Conservation (phyloP, 2,113 vertebrate species). For the Elaphurus davidianus region DNA sequence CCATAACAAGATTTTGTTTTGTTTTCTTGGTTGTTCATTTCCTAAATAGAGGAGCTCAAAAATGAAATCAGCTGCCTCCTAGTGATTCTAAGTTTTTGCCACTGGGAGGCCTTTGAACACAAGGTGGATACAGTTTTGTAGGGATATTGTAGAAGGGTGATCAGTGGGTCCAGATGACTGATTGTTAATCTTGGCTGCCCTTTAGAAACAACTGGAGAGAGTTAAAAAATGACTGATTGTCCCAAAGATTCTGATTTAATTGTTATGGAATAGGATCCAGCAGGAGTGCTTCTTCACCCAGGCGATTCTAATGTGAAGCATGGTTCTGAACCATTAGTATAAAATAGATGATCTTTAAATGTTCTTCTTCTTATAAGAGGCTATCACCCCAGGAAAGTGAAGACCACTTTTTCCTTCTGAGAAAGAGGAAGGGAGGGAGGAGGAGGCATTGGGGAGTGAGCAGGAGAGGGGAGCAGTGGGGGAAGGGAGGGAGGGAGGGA, state of each 20-base stretch:
- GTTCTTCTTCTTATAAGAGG: neutral
- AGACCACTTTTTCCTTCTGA: neutral
- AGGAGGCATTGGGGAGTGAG: too few relatives aligned
- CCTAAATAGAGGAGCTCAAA: neutral
- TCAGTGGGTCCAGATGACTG: neutral
- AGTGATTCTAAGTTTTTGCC: neutral
- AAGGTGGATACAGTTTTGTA: neutral
- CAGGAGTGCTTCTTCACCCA: neutral
- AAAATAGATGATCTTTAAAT: neutral
- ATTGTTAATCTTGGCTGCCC: neutral
- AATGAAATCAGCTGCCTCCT: neutral
- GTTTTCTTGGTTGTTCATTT: neutral
- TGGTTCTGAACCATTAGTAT: neutral
- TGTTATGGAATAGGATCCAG: neutral
- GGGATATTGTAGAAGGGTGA: neutral
- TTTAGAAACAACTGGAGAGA: neutral
- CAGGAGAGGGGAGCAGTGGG: too few relatives aligned
- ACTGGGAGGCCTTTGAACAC: neutral
- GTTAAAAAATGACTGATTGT: neutral
- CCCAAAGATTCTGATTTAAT: neutral
- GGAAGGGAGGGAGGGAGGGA: neutral
- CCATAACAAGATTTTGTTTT: neutral
- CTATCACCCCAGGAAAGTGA: neutral
- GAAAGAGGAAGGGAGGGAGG: neutral
- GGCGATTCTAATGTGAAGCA: neutral